Percentiles rank a stretch among this genome's conserved stretches.
Conservation (phyloP, 2,797 vertebrate genomes). For the Hippoglossus hippoglossus region DNA sequence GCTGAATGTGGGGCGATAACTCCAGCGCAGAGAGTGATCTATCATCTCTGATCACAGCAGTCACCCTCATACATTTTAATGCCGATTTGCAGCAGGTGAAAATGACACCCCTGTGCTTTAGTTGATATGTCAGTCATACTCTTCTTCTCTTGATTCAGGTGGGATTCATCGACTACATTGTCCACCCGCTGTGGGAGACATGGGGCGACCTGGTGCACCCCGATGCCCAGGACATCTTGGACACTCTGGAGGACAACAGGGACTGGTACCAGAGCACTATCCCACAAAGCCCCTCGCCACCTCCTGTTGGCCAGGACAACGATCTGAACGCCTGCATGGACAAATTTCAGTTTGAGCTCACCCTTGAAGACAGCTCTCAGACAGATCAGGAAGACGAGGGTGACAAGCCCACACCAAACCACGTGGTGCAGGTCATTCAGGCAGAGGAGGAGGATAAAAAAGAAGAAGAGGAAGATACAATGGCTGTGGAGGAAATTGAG, state of each 20-base stretch:
- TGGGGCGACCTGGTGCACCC: conserved; percentile 96
- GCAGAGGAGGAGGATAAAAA: conserved; percentile 66
- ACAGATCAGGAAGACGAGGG: conserved; percentile 63
- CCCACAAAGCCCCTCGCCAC: conserved; percentile 91
- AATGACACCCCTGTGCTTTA: conserved; percentile 47
- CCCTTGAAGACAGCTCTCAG: conserved; percentile 81
- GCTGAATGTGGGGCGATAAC: conserved; percentile 50
- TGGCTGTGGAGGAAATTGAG: conserved; percentile 46
- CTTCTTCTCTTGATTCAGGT: conserved; percentile 79
- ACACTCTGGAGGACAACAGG: conserved; percentile 93
- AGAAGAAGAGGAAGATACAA: conserved; percentile 63
- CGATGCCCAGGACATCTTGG: conserved; percentile 93
- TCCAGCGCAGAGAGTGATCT: conserved; percentile 49
- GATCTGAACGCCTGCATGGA: conserved; percentile 84
- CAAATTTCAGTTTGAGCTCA: conserved; percentile 92
- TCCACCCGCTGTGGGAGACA: conserved; percentile 95
- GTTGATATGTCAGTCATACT: conserved; percentile 26
- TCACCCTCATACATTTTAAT: conserved; percentile 70
- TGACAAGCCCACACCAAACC: conserved; percentile 70
- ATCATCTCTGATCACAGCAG: conserved; percentile 64
- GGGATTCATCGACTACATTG: conserved; percentile 96
- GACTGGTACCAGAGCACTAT: conserved; percentile 96
- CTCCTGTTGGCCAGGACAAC: conserved; percentile 83
- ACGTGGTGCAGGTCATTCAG: conserved; percentile 69
- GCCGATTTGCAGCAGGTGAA: conserved; percentile 41